Percentiles rank a stretch among this genome's conserved stretches.
These are phyloP conservation scores for Porphyrio hochstetteri DNA, from an alignment of 2,113 vertebrate genomes.

Conservation along the genomic window DNA sequence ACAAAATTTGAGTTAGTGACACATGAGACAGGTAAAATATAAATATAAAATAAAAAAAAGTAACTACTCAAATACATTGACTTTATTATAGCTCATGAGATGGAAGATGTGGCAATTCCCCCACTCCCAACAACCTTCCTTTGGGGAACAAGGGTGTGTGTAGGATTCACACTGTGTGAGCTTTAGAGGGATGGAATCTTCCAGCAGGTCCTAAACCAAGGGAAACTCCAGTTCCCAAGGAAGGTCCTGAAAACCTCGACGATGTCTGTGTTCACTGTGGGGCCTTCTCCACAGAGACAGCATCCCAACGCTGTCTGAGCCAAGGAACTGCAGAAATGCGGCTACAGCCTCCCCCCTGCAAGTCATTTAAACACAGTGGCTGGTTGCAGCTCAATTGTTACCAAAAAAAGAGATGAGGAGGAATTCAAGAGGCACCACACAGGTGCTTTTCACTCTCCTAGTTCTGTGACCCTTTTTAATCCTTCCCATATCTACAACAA, in stretches of 20 bases:
- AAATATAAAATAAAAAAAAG: not conserved
- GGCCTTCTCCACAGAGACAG: not conserved
- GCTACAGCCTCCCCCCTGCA: not conserved
- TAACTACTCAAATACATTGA: not conserved
- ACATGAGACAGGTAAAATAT: not conserved
- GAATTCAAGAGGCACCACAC: not conserved
- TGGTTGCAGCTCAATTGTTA: not conserved
- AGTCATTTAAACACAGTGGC: not conserved
- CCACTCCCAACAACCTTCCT: not conserved
- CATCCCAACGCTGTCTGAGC: not conserved
- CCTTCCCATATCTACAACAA: not conserved
- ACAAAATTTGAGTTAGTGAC: not conserved
- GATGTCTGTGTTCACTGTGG: not conserved
- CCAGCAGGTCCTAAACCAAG: not conserved
- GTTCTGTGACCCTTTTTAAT: not conserved
- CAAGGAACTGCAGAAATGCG: not conserved
- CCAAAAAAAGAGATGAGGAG: not conserved
- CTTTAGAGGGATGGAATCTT: not conserved
- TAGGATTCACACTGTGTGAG: not conserved
- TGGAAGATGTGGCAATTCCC: not conserved
- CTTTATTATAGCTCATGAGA: not conserved
- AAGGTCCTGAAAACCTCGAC: not conserved
- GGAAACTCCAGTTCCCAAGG: not conserved
- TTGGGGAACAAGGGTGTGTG: not conserved
- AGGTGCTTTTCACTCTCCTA: not conserved